phyloP scores from a whole-genome alignment of 2,113 vertebrate genomes.

The Dunckerocampus dactyliophorus region DNA sequence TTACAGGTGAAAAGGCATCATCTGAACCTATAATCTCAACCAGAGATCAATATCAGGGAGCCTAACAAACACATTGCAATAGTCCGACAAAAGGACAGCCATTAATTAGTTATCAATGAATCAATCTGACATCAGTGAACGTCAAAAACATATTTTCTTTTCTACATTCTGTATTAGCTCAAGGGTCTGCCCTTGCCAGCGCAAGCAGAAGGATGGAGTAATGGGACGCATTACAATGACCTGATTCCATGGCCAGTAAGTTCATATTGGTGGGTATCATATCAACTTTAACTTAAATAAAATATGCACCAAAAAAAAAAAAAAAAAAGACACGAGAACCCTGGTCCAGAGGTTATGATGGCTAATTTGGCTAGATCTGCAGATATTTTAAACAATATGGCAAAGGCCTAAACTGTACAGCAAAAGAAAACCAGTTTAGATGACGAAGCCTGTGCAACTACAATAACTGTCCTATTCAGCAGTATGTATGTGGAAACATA shows the following conservation, averaged over 20 bases:
- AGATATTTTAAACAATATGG: neutral
- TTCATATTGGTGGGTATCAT: no score
- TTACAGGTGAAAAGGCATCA: conserved; percentile 29
- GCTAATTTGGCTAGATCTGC: neutral
- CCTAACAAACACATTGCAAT: conserved; percentile 24
- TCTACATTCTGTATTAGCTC: neutral
- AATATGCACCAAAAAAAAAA: neutral
- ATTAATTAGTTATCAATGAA: conserved; percentile 21
- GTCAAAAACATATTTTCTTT: neutral
- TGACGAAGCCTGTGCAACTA: conserved; percentile 19
- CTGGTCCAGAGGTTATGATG: neutral
- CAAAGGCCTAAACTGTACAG: conserved; percentile 4
- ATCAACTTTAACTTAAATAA: neutral
- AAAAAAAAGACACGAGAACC: neutral
- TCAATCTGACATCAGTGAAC: conserved; percentile 14
- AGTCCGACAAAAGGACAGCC: conserved; percentile 13
- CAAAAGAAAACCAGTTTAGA: conserved; percentile 13
- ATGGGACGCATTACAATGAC: neutral
- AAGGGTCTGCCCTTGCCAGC: neutral
- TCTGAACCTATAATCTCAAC: conserved; percentile 23
- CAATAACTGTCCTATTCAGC: neutral
- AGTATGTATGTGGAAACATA: conserved; percentile 8
- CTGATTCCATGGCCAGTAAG: neutral
- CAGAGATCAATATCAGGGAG: conserved; percentile 31
- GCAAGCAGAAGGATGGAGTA: neutral